Base-by-base conservation (phyloP, 2,113 vertebrate species). In the Lontra canadensis region DNA sequence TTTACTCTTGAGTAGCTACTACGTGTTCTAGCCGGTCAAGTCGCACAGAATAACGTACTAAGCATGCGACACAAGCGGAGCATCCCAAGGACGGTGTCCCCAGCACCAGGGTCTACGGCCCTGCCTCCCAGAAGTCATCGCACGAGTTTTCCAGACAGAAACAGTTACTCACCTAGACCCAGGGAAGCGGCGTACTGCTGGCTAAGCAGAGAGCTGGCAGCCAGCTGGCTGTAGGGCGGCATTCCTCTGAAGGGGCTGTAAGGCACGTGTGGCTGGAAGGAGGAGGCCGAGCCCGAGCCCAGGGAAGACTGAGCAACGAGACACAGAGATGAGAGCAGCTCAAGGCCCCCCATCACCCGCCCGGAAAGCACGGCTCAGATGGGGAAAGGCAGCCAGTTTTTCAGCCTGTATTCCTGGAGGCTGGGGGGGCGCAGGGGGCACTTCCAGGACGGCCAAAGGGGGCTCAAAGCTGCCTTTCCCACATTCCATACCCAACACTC, bases 121-220 rank as follows among this genome's bases (percentile, higher is more conserved):
- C 52, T 4, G 1, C 67, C 73, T 39, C 47, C 18, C 0, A n/a
- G 44, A 20, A 34, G 18, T 84, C 73, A 31, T 31, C 3, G 31
- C 57, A 55, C 10, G 21, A 15, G 42, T 1, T 49, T 3, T 9
- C 23, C 71, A 52, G 71, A 26, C 0, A 59, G 69, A 71, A 57
- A 74, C 20, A 25, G 61, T 95, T 96, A 99, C 99, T 98, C 98
- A 99, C 99, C 99, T 96, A 99, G 98, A 90, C 99, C 99, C 96
- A 99, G 97, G 0, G 99, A 99, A 44, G 99, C 99, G 67, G 99
- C 99, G 55, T 99, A 99, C 97, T 99, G 99, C 96, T 99, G 99
- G 98, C 99, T 99, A 84, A 99, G 99, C 76, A 99, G 98, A 92
- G 99, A 99, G 98, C 98, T 99, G 98, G 99, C 99, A 76, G 99